phyloP scores from a whole-genome alignment of 2,888 invertebrate genomes.

The Eulithis prunata region DNA sequence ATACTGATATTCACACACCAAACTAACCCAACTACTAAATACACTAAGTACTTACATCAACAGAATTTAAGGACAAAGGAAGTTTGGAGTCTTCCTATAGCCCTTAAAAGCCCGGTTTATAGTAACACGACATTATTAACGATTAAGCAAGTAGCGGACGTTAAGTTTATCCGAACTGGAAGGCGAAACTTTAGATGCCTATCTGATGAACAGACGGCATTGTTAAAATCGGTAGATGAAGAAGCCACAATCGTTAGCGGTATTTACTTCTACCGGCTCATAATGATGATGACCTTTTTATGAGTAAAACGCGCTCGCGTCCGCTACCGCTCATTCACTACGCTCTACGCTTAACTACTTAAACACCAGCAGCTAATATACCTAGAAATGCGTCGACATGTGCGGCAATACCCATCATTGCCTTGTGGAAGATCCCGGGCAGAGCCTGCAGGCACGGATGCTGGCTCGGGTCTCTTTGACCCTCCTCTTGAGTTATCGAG shows the following conservation, averaged over 20 bases:
- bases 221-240: no score
- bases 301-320: no score
- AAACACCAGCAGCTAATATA: constrained; percentile 56
- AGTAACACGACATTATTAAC: no score
- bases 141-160: no score
- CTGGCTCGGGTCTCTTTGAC: constrained; percentile 93
- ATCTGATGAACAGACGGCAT: no score
- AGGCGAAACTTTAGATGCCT: no score
- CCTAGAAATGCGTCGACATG: constrained; percentile 98
- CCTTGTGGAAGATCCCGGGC: constrained; percentile 95
- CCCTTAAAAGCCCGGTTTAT: no score
- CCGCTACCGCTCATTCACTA: neutral
- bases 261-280: no score
- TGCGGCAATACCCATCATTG: constrained; percentile 96
- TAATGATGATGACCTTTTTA: no score
- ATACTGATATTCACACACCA: constrained; percentile 9
- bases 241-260: no score
- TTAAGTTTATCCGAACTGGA: no score
- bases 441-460: constrained; percentile 93
- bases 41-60: constrained; percentile 1
- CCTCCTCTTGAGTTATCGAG: constrained; percentile 90
- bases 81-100: neutral
- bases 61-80: neutral
- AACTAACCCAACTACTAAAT: constrained; percentile 9
- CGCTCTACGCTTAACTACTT: neutral